Conservation (phyloP, 2,113 vertebrate genomes). For the Carettochelys insculpta region DNA sequence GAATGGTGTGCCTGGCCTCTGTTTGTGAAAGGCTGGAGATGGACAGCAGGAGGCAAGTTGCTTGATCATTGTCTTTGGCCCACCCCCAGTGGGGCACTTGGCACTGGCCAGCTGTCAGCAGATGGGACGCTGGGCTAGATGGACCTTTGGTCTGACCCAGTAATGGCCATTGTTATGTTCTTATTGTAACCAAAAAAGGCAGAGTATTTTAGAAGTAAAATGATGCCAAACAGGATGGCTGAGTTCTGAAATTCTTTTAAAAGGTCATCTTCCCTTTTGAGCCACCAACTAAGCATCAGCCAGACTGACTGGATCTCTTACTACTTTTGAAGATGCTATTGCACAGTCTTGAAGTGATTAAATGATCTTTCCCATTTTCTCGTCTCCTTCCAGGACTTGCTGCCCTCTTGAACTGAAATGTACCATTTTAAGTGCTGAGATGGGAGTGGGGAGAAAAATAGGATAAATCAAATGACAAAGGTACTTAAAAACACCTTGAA, state of each 20-base stretch:
- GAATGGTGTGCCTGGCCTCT: too few relatives aligned
- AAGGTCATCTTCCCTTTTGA: neutral
- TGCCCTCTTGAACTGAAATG: neutral
- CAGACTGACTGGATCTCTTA: neutral
- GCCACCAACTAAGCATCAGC: neutral
- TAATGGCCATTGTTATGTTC: too few relatives aligned
- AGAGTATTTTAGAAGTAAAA: neutral
- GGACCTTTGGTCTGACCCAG: too few relatives aligned
- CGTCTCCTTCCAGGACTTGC: neutral
- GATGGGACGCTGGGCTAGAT: too few relatives aligned
- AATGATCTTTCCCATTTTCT: neutral
- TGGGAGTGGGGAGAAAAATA: neutral
- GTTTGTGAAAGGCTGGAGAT: too few relatives aligned
- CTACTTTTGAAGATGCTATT: conserved; percentile 8
- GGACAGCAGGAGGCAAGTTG: too few relatives aligned
- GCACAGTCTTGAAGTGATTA: neutral
- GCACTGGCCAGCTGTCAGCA: too few relatives aligned
- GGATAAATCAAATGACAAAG: neutral
- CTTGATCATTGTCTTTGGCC: too few relatives aligned
- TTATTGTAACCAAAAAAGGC: neutral
- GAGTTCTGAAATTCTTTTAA: neutral
- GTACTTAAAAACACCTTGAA: neutral
- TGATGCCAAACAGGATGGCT: neutral
- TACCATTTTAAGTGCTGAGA: neutral
- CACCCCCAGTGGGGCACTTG: too few relatives aligned